These are phyloP conservation scores for Willisornis vidua DNA, from an alignment of 2,113 vertebrate species.

Conservation along the genomic window DNA sequence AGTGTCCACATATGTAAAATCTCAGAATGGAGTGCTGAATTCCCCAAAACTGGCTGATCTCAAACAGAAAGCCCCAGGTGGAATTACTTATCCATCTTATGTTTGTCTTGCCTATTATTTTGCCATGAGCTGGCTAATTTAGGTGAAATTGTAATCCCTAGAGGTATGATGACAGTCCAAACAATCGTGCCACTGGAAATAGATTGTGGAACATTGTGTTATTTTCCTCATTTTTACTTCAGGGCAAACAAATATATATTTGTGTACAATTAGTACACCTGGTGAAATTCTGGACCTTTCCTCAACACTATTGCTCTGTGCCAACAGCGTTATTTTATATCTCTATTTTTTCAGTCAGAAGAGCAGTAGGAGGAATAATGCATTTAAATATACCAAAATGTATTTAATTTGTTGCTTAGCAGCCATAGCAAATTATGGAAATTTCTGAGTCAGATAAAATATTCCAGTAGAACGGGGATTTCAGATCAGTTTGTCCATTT, in stretches of 20 bases:
- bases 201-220: not conserved
- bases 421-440: conserved; percentile 65
- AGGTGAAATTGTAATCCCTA: not conserved
- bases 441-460: conserved; percentile 40
- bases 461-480: conserved; percentile 3
- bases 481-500: not conserved
- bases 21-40: not conserved
- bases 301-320: not conserved
- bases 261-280: not conserved
- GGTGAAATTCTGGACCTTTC: not conserved
- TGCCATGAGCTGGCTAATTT: not conserved
- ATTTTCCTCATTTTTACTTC: not conserved
- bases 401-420: conserved; percentile 74
- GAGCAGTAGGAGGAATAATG: conserved; percentile 55
- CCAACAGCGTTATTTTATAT: conserved; percentile 15
- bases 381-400: conserved; percentile 48
- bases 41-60: not conserved
- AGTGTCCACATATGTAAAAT: rapidly evolving
- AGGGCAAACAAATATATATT: not conserved
- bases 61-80: not conserved
- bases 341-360: conserved; percentile 39
- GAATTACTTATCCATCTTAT: not conserved
- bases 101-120: not conserved
- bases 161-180: not conserved
- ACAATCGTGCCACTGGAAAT: not conserved